Evolutionary conservation across 2,888 invertebrate species (phyloP), one percentile per base, ranked within the genome.

Genomic region (Polia nebulosa): DNA sequence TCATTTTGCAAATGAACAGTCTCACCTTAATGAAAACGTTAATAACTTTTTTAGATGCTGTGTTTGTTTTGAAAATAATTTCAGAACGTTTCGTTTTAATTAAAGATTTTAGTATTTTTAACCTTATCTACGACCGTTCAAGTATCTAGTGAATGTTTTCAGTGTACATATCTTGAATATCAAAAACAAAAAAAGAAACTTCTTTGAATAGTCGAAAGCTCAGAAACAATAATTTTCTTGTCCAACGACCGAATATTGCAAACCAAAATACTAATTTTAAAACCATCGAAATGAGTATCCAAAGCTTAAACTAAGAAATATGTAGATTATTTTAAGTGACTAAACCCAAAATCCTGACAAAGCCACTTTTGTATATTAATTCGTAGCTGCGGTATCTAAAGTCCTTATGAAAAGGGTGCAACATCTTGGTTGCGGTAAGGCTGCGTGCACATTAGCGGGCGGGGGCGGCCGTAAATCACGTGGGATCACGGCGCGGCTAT

Each of bases 1-100:
- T 95, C 92, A 95, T 95, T 95, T 95, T 94, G 95, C 95, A 95
- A 95, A 95, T 95, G 95, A 94, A 93, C 93, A 93, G 90, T 87
- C 94, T 93, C 92, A 95, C 95, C 95, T 95, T 95, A 95, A 95
- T 95, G 95, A 95, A 94, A 95, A 90, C 90, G 90, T 87, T 89
- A 90, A 90, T 91, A 91, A 84, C 76, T 90, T 89, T 91, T 88
- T 89, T 73, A 71, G 80, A 67, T 60, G 78, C 76, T 59, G 36
- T 78, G 74, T 76, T 78, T 82, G 76, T 74, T 85, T 80, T 66
- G n/a, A 58, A 69, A 72, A 72, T 82, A 36, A 61, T 72, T 39
- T 41, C 9, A 1, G 25, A 39, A 32, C 1, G n/a, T 52, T 39
- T 45, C 11, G 27, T 45, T 53, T 57, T 29, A 44, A 39, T 27